Conservation (phyloP, 1,140 invertebrate species). For the Philotrypesis tridentata region DNA sequence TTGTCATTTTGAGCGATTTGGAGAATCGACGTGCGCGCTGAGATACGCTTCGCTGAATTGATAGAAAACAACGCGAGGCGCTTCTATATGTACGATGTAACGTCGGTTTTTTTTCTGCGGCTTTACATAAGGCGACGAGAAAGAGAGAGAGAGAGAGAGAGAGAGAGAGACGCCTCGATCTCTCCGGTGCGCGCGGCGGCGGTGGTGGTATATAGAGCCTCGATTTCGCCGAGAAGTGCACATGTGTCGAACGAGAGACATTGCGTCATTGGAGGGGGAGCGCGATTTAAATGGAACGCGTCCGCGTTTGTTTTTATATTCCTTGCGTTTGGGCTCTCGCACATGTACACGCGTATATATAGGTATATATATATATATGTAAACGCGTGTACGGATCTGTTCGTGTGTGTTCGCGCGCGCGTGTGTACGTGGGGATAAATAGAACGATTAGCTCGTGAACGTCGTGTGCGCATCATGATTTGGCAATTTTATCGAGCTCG, state of each 20-base stretch:
- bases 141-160: no score
- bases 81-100: no score
- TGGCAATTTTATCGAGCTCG: neutral
- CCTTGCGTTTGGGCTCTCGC: neutral
- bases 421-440: no score
- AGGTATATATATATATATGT: no score
- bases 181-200: neutral
- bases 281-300: conserved; percentile 22
- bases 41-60: no score
- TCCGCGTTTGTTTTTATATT: conserved; percentile 23
- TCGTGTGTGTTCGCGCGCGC: no score
- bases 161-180: neutral
- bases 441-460: conserved; percentile 7
- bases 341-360: neutral
- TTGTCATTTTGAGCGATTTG: no score
- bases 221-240: neutral
- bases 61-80: no score
- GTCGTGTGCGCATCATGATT: neutral
- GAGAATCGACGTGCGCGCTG: no score
- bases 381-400: neutral
- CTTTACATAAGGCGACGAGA: neutral
- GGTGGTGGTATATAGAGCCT: no score
- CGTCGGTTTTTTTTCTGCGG: neutral
- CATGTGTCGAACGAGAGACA: neutral
- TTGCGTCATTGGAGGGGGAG: neutral